Conservation (phyloP, 1,140 invertebrate genomes). For the Cepaea nemoralis region DNA sequence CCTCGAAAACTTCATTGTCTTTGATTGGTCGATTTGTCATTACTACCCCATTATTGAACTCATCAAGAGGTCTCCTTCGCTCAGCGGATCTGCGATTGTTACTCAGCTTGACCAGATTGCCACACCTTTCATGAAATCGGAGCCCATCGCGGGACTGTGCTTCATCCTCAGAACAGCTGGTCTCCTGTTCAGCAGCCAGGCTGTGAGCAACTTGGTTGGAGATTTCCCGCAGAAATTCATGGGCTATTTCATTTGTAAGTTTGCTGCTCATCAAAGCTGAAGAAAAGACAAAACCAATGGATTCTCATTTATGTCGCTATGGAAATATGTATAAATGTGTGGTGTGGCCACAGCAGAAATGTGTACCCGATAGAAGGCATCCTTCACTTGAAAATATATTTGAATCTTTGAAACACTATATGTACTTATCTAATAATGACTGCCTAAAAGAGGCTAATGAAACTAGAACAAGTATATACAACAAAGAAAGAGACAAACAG, state of each 20-base stretch:
- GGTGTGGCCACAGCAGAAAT: no score
- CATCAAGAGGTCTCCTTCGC: constrained; percentile 76
- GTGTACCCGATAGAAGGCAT: no score
- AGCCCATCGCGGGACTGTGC: constrained; percentile 69
- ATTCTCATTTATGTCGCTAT: no score
- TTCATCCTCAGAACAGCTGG: constrained; percentile 39
- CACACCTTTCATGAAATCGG: constrained; percentile 89
- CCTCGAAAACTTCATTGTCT: constrained; percentile 84
- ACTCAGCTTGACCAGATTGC: constrained; percentile 89
- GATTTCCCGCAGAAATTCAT: constrained; percentile 62
- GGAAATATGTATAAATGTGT: no score
- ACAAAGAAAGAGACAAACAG: no score
- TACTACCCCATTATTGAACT: constrained; percentile 88
- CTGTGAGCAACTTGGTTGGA: constrained; percentile 67
- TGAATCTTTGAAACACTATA: no score
- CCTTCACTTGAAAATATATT: no score
- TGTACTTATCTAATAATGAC: no score
- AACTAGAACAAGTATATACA: no score
- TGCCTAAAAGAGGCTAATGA: no score
- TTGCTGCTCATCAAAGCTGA: constrained; percentile 50
- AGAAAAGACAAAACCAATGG: no score
- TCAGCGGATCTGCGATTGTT: constrained; percentile 87
- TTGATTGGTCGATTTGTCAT: constrained; percentile 85
- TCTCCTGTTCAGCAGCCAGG: constrained; percentile 54
- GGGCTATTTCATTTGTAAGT: constrained; percentile 62